These are phyloP conservation scores for Trissolcus brochymenae DNA, from an alignment of 2,888 invertebrate genomes.

Conservation along the genomic window DNA sequence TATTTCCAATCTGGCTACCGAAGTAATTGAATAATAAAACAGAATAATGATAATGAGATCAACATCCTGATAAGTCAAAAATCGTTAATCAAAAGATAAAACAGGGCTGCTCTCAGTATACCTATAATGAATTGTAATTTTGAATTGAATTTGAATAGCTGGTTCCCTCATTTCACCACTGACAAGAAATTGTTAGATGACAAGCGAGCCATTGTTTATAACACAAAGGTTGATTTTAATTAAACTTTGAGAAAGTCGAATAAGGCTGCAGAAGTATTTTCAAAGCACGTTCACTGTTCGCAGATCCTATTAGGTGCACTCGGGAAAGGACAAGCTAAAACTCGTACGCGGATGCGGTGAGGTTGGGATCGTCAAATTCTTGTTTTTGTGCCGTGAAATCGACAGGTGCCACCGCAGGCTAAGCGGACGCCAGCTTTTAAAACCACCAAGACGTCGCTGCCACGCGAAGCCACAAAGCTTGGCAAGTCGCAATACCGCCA, in stretches of 20 bases:
- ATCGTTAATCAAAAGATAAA: no score
- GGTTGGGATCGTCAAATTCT: constrained; percentile 45
- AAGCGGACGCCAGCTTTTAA: constrained; percentile 59
- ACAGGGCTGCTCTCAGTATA: no score
- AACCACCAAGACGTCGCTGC: constrained; percentile 53
- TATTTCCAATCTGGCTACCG: no score
- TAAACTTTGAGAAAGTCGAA: constrained; percentile 41
- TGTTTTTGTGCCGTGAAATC: constrained; percentile 65
- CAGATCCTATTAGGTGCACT: constrained; percentile 41
- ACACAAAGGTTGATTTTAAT: constrained; percentile 50
- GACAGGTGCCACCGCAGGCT: constrained; percentile 69
- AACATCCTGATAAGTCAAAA: no score
- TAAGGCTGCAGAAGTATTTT: constrained; percentile 42
- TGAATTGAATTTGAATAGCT: no score
- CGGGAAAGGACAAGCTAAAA: constrained; percentile 42
- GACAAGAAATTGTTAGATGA: constrained; percentile 5
- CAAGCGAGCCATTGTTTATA: constrained; percentile 31
- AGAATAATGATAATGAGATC: no score
- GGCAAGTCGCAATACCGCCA: constrained; percentile 35
- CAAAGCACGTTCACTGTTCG: constrained; percentile 46
- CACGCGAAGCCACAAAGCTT: constrained; percentile 49
- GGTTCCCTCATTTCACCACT: not conserved
- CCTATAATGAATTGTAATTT: no score
- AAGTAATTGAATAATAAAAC: no score
- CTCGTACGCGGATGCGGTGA: constrained; percentile 26